Evolutionary conservation across 2,113 vertebrate genomes (phyloP), one percentile per base, ranked within the genome.

Genomic region (Chaenogobius annularis): DNA sequence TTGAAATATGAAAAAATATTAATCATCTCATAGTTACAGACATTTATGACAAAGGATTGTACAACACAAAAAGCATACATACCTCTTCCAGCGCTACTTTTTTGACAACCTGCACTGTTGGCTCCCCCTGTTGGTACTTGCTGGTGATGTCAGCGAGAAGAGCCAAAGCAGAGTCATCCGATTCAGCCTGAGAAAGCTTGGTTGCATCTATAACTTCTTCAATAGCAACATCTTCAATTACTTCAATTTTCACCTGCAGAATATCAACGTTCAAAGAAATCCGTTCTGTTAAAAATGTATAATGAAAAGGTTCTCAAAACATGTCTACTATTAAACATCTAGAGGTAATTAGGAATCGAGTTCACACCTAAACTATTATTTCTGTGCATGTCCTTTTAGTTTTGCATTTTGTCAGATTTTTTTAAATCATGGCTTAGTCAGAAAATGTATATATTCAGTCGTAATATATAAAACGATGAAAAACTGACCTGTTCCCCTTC

Each of bases 91-190:
- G 72, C 31, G 9, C 84, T 59, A 44, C 88, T 55, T 86, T 90
- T 61, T 88, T 92, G 31, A 89, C 64, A 19, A 91, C 72, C 3
- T 93, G 92, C n/a, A 91, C 74, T 0, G 86, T 76, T 52, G 85
- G 79, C 66, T 95, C 95, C 56, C 92, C 97, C 15, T 96, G 97
- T 67, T 96, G 96, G 88, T 98, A 99, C 87, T 99, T 99, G 89
- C 98, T 99, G 81, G 98, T 99, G 72, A 99, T 99, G 84, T 99
- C 98, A 8, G 98, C 98, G 68, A 99, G 91, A 73, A 99, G 92
- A 35, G 96, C 97, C 83, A 99, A 91, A 22, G 98, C 97, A 0
- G 97, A 99, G 77, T 98, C 97, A 68, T 97, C 96, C 0, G 96
- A 96, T 11, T 94, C 93, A 7, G 82, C 93, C 72, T 95, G 94